These are phyloP conservation scores for Heliconius erato DNA, from an alignment of 2,888 invertebrate species.

Conservation along the genomic window DNA sequence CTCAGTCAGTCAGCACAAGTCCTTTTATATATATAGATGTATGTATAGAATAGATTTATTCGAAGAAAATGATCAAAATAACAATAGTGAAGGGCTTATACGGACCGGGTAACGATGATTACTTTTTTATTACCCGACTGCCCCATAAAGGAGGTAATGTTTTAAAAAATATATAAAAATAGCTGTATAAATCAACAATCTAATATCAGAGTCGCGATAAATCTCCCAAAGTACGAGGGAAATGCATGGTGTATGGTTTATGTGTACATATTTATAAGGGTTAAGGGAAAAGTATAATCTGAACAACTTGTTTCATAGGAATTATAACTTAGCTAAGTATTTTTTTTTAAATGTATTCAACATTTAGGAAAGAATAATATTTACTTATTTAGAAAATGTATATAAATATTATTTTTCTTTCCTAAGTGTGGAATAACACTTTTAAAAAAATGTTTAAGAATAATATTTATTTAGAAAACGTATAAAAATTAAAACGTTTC, in stretches of 20 bases:
- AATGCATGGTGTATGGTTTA: conserved; percentile 8
- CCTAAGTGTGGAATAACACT: too few relatives aligned
- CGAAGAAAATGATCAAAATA: neutral
- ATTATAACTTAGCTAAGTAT: neutral
- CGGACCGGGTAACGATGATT: conserved; percentile 1
- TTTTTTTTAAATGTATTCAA: too few relatives aligned
- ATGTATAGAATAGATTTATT: too few relatives aligned
- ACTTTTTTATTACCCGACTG: conserved; percentile 5
- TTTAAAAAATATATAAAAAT: conserved; percentile 17
- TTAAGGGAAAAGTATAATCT: conserved; percentile 2
- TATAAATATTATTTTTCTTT: too few relatives aligned
- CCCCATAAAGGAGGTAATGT: conserved; percentile 19
- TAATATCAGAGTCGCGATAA: conserved; percentile 46
- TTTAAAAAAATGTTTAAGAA: too few relatives aligned
- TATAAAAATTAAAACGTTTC: too few relatives aligned
- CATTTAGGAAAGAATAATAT: too few relatives aligned
- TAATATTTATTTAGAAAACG: too few relatives aligned
- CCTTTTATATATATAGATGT: too few relatives aligned
- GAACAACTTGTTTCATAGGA: neutral
- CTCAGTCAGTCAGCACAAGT: too few relatives aligned
- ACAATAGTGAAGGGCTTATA: neutral
- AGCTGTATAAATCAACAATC: conserved; percentile 45
- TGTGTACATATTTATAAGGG: conserved; percentile 10
- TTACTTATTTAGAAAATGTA: too few relatives aligned
- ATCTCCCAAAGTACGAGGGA: conserved; percentile 45